Evolutionary conservation across 2,888 invertebrate genomes (phyloP).

Genomic region (Drosophila planitibia): DNA sequence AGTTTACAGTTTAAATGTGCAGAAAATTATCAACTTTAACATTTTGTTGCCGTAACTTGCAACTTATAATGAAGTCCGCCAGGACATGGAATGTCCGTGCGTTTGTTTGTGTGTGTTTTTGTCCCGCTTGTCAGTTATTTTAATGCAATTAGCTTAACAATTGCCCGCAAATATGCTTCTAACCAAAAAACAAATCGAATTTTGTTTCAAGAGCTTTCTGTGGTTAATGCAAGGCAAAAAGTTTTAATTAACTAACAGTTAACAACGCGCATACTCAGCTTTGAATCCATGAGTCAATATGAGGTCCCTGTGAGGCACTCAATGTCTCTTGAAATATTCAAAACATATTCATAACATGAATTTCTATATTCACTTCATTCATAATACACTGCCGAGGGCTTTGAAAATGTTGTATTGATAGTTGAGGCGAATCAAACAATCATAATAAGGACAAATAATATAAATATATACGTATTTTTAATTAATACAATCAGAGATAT

Average conservation of each 20-base stretch:
- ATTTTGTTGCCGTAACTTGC: slow-evolving; percentile 49
- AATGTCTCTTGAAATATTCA: slow-evolving; percentile 28
- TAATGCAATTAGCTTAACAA: slow-evolving; percentile 62
- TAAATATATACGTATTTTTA: background rate
- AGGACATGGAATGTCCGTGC: slow-evolving; percentile 36
- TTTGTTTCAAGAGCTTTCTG: slow-evolving; percentile 20
- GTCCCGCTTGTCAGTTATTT: slow-evolving; percentile 43
- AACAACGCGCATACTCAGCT: slow-evolving; percentile 56
- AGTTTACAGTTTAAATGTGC: slow-evolving; percentile 71
- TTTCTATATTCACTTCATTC: slow-evolving; percentile 13
- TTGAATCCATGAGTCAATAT: slow-evolving; percentile 33
- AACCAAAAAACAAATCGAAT: slow-evolving; percentile 18
- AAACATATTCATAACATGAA: slow-evolving; percentile 35
- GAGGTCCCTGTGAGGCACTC: slow-evolving; percentile 10
- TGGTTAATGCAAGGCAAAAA: slow-evolving; percentile 40
- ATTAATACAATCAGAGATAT: background rate
- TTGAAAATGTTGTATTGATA: background rate
- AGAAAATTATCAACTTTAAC: slow-evolving; percentile 74
- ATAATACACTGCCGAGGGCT: background rate
- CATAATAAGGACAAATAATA: background rate
- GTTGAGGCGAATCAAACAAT: background rate
- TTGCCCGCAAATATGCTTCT: slow-evolving; percentile 32
- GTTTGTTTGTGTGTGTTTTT: slow-evolving; percentile 7
- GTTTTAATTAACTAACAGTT: slow-evolving; percentile 69
- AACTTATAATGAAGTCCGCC: slow-evolving; percentile 71